These are phyloP conservation scores for Helarctos malayanus DNA, from an alignment of 2,797 vertebrate species.

Conservation along the genomic window DNA sequence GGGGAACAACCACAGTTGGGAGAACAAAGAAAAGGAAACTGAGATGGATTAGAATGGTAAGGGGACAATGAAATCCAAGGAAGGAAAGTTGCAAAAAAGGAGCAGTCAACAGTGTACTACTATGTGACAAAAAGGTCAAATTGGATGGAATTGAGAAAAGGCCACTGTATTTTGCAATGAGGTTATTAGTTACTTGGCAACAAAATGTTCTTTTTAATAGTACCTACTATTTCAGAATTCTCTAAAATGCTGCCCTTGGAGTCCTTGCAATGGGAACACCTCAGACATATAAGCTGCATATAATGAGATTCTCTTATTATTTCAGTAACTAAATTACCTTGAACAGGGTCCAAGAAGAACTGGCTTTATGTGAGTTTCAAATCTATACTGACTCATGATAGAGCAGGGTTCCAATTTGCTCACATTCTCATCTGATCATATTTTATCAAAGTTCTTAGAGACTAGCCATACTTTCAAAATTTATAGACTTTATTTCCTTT, in stretches of 20 bases:
- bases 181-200: conserved; percentile 67
- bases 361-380: conserved; percentile 42
- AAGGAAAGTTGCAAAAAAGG: conserved; percentile 40
- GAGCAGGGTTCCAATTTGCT: conserved; percentile 37
- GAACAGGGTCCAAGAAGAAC: conserved; percentile 55
- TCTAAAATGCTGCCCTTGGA: conserved; percentile 46
- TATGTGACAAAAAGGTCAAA: conserved; percentile 40
- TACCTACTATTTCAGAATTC: conserved; percentile 36
- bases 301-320: conserved; percentile 61
- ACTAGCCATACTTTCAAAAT: conserved; percentile 66
- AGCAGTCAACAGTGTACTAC: neutral
- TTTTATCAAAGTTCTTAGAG: conserved; percentile 73
- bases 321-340: conserved; percentile 57
- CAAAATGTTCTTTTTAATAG: conserved; percentile 53
- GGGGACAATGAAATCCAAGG: neutral
- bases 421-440: conserved; percentile 25
- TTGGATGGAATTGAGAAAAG: conserved; percentile 29
- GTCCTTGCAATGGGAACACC: conserved; percentile 43
- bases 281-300: conserved; percentile 28
- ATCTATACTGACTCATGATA: conserved; percentile 13
- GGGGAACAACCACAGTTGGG: neutral
- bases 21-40: conserved; percentile 47
- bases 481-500: conserved; percentile 67
- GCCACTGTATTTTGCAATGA: conserved; percentile 48
- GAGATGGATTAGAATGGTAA: neutral